phyloP scores from a whole-genome alignment of 2,797 vertebrate species.

The Pagetopsis macropterus region DNA sequence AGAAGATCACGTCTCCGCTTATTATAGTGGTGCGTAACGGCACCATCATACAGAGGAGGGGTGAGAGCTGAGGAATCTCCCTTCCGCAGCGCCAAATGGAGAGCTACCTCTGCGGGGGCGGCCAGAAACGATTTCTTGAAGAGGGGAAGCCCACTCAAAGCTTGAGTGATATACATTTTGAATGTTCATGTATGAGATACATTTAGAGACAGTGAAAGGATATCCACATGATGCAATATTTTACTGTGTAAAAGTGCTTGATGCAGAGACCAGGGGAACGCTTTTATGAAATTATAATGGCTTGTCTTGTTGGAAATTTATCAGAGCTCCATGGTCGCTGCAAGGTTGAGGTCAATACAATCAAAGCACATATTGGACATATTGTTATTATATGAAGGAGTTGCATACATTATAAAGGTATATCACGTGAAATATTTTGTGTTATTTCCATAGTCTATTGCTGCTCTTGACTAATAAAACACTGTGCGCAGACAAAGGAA shows the following conservation, averaged over 20 bases:
- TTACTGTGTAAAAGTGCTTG: background rate
- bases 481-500: background rate
- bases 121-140: slow-evolving; percentile 51
- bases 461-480: background rate
- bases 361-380: too few species aligned
- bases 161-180: slow-evolving; percentile 53
- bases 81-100: slow-evolving; percentile 77
- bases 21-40: slow-evolving; percentile 79
- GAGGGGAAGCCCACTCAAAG: slow-evolving; percentile 70
- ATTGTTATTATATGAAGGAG: background rate
- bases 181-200: slow-evolving; percentile 23
- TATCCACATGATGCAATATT: slow-evolving; percentile 5
- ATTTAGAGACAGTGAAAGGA: slow-evolving; percentile 6
- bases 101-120: slow-evolving; percentile 68
- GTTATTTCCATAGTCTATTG: background rate
- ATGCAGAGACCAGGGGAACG: background rate
- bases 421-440: background rate
- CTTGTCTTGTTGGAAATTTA: background rate
- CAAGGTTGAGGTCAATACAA: slow-evolving; percentile 8
- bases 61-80: slow-evolving; percentile 80
- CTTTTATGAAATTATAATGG: slow-evolving; percentile 3
- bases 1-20: slow-evolving; percentile 78
- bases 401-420: background rate
- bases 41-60: slow-evolving; percentile 72
- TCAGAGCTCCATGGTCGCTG: background rate